Evolutionary conservation across 2,113 vertebrate species (phyloP).

Genomic region (Antigone vipio): DNA sequence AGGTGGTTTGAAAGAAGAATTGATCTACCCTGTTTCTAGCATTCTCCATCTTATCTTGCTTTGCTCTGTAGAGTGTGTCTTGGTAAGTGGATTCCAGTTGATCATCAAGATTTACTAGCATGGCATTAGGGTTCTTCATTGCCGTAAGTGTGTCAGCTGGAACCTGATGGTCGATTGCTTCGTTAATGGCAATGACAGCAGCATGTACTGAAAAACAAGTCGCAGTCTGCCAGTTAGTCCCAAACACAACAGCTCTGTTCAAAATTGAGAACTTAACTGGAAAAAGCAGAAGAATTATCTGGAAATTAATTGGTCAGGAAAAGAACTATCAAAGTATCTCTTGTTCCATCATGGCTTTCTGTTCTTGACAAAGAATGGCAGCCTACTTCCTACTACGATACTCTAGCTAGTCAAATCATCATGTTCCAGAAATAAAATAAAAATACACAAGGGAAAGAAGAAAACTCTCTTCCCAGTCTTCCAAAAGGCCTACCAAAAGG

Average conservation of each 20-base stretch:
- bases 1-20: neutral
- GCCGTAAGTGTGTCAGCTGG: slow-evolving; percentile 85
- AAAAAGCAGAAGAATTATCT: neutral
- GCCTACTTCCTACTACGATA: neutral
- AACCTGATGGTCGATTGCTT: slow-evolving; percentile 87
- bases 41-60: slow-evolving; percentile 87
- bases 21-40: slow-evolving; percentile 88
- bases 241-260: neutral
- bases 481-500: neutral
- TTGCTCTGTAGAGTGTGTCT: slow-evolving; percentile 86
- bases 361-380: neutral
- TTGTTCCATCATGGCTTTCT: neutral
- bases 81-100: slow-evolving; percentile 81
- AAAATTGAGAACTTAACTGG: neutral
- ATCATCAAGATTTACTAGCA: slow-evolving; percentile 87
- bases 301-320: neutral
- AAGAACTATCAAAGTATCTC: neutral
- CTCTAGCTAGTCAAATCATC: neutral
- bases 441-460: neutral
- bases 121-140: slow-evolving; percentile 94
- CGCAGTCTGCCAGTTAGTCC: neutral
- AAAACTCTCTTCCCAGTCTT: neutral
- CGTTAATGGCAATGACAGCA: slow-evolving; percentile 97
- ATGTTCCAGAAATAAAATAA: neutral
- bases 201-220: slow-evolving; percentile 85